Base-by-base conservation (phyloP, 2,797 vertebrate genomes). In the Thripadectes ignobilis region DNA sequence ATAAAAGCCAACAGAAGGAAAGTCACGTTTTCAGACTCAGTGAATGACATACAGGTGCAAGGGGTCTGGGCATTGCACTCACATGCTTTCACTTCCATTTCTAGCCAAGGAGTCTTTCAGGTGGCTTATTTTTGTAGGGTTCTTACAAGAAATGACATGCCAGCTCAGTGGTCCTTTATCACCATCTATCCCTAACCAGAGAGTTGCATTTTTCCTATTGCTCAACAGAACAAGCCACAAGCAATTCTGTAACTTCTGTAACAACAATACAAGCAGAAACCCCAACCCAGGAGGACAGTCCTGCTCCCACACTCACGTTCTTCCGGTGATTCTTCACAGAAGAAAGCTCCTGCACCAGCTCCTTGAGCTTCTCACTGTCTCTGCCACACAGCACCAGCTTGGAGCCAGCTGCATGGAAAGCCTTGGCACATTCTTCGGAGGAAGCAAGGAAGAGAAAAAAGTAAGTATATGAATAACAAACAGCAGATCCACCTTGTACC, bases 311-410 rank as follows among this genome's bases (percentile, higher is more conserved):
- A 39, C 95, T 96, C 81, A 98, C 98, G 8, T 98, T 97, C 57
- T 93, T 94, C 9, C 27, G 66, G 61, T 30, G 80, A 38, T 95
- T 95, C 74, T 92, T 74, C 69, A 94, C 57, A 2, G 92, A 85
- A 16, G 94, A 94, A 2, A 99, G 98, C 92, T 99, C 98, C 95
- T 97, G 96, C 36, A 98, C 97, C 59, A 99, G 95, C 41, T 98
- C 98, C 61, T 98, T 97, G 63, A 99, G 98, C 48, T 98, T 98
- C 89, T 95, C 92, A 3, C 94, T 88, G 75, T 99, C 98, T 18
- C 99, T 98, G 88, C 99, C 99, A 75, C 99, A 99, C 41, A 99
- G 97, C 76, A 99, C 98, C 79, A 99, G 96, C 61, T 97, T 98
- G 15, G 98, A 98, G 4, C 99, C 99, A 3, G 98, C 98, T 24